These are phyloP conservation scores for Prionace glauca DNA, from an alignment of 2,797 vertebrate species.

Conservation along the genomic window DNA sequence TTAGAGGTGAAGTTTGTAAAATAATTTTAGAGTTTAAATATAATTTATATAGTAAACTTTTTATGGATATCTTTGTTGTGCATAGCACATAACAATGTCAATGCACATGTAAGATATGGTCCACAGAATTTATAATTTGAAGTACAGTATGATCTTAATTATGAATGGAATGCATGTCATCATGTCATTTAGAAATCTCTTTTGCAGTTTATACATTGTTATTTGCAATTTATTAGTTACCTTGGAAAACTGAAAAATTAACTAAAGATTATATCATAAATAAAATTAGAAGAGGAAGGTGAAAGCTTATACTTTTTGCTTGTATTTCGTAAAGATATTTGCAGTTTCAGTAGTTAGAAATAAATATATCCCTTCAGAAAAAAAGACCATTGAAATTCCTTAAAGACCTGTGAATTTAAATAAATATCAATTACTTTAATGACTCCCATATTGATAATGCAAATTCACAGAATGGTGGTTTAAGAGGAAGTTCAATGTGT, in stretches of 20 bases:
- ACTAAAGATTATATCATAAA: slow-evolving; percentile 1
- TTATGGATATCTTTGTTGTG: not conserved
- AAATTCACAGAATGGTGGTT: not conserved
- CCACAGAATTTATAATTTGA: not conserved
- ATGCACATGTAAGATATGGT: not conserved
- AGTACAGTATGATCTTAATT: not conserved
- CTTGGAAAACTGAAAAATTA: not conserved
- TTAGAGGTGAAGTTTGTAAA: not conserved
- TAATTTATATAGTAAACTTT: not conserved
- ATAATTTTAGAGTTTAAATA: not conserved
- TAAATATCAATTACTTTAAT: not conserved
- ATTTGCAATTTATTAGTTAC: not conserved
- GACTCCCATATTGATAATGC: not conserved
- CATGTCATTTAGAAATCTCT: too few relatives aligned
- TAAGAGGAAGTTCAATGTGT: not conserved
- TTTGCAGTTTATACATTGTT: not conserved
- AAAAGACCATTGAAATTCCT: not conserved
- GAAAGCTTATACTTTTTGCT: not conserved
- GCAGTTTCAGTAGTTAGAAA: not conserved
- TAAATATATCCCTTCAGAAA: not conserved
- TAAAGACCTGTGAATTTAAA: not conserved
- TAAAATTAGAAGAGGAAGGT: not conserved
- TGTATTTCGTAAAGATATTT: not conserved
- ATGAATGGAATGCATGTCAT: not conserved
- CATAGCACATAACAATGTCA: not conserved